These are phyloP conservation scores for Xiphophorus couchianus DNA, from an alignment of 2,113 vertebrate species.

Conservation along the genomic window DNA sequence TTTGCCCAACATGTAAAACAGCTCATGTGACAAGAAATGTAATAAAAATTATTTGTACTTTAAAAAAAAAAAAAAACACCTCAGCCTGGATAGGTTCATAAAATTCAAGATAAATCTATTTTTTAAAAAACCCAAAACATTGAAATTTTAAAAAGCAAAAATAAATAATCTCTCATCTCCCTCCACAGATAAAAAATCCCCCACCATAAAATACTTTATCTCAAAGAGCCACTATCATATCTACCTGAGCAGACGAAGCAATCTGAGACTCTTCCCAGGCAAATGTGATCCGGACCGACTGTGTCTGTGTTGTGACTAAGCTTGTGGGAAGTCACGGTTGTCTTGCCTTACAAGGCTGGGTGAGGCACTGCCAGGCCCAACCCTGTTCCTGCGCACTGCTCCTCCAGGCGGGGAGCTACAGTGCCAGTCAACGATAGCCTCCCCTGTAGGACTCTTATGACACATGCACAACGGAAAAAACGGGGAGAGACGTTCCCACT, in stretches of 20 bases:
- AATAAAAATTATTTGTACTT: too few species aligned
- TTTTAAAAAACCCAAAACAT: background rate
- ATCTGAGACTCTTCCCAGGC: conserved; percentile 20
- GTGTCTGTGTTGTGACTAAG: conserved; percentile 43
- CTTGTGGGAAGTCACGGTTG: conserved; percentile 50
- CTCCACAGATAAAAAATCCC: background rate
- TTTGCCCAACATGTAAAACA: background rate
- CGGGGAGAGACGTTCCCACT: conserved; percentile 17
- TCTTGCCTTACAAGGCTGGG: conserved; percentile 67
- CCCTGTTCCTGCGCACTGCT: conserved; percentile 52
- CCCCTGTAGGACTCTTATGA: conserved; percentile 45
- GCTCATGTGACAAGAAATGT: background rate
- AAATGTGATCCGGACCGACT: conserved; percentile 41
- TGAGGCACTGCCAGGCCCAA: conserved; percentile 68
- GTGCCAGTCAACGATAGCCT: conserved; percentile 31
- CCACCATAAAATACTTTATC: background rate
- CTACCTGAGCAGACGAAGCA: conserved; percentile 55
- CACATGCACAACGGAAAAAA: conserved; percentile 33
- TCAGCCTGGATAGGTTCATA: background rate
- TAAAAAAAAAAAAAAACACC: too few species aligned
- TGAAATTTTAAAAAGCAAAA: background rate
- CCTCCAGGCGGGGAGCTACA: conserved; percentile 17
- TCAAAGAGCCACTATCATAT: conserved; percentile 7
- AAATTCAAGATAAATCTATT: background rate
- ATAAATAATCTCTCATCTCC: too few species aligned